Base-by-base conservation (phyloP, 2,113 vertebrate genomes). In the Laticauda colubrina region DNA sequence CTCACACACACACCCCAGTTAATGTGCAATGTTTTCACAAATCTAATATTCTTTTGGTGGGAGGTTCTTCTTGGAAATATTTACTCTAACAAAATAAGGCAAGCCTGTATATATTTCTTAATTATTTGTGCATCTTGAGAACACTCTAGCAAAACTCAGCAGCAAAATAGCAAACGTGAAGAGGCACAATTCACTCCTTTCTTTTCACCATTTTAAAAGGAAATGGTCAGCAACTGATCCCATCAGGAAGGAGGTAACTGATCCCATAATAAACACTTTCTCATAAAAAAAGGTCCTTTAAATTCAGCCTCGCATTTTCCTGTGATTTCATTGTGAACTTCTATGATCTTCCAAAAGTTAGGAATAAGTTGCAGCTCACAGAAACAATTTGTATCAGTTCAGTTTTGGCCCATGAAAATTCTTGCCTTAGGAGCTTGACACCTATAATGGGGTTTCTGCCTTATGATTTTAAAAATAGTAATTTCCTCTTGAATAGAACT, bases 401-500 rank as follows among this genome's bases (percentile, higher is more conserved):
- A 81, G 75, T 39, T 9, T 81, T 21, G 75, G 75, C 7, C 75
- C 75, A 3, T 81, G 34, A 43, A 81, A 18, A 20, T 81, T 81
- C 7, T 43, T 81, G 34, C 75, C 75, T 93, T 94, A 93, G 59
- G 69, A 94, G 92, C 93, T 95, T 96, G 94, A 90, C 88, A 89
- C 56, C 18, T 92, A 94, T 95, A 91, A 93, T 93, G 94, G 93
- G 94, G 91, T 92, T 43, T 81, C 34, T 43, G 95, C 94, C 86
- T 95, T 95, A 93, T 94, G 91, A 95, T 95, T 96, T 93, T 96
- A 95, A 81, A 81, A 81, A 89, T 91, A 94, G 90, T 39, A 93
- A n/a, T 3, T 94, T 94, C 89, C 93, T 94, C 92, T 91, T 0
- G 8, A 93, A 94, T 96, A 95, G 96, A 96, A 96, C 95, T 93